Base-by-base conservation (phyloP, 1,140 invertebrate species). In the Paraescarpia echinospica region DNA sequence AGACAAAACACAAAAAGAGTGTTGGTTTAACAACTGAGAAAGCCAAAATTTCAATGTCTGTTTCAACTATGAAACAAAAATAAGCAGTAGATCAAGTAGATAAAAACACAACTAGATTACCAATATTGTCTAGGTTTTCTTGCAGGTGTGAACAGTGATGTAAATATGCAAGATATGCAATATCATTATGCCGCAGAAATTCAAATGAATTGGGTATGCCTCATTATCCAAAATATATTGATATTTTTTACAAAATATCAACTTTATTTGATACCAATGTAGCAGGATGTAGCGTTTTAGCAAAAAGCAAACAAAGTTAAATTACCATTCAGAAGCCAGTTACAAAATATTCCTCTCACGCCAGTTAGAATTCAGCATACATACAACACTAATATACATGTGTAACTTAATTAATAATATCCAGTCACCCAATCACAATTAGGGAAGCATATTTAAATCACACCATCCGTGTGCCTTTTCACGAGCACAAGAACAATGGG, bases 351-450 rank as follows among this genome's bases (percentile, higher is more conserved):
- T 77, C 59, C 22, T 77, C 59, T 77, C 12, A 77, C 14, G 59
- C 59, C 59, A 77, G 59, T 4, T 51, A 51, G 8, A 51, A 18
- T 51, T 18, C 59, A 77, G 59, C 59, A 77, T 31, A 27, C 59
- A 27, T 31, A 77, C 59, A 77, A 18, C 59, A 77, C 59, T 77
- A 77, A 77, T 77, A 77, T 5, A 77, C 59, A 77, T 77, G 59
- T 77, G 59, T 77, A 77, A 77, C 59, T 77, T 77, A 77, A 77
- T 77, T 77, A 77, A 77, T 18, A 77, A 77, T 77, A 77, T 77
- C 59, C 59, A 77, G 59, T 77, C 4, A 77, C 59, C 59, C 59
- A 77, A 77, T 77, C 59, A 77, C 14, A 77, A 77, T 77, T 77
- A 77, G 59, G 59, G 59, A 77, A 77, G 59, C 59, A 12, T 77